Base-by-base conservation (phyloP, 2,797 vertebrate species). In the Phataginus tetradactyla region DNA sequence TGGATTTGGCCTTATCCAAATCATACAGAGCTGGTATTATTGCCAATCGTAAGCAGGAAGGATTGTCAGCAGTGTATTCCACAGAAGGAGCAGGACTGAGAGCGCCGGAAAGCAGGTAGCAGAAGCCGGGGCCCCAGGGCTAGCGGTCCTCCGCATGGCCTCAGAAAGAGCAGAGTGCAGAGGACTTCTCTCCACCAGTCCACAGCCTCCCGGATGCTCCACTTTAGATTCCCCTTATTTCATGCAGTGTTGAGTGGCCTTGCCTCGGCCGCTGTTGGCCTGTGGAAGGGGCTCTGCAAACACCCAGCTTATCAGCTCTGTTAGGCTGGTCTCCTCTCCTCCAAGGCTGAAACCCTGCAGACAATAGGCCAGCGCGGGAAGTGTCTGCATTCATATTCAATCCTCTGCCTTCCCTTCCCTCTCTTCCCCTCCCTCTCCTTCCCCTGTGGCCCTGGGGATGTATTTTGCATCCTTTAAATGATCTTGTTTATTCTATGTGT, bases 381-480 rank as follows among this genome's bases (percentile, higher is more conserved):
- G 66, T 90, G 80, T 23, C 97, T 97, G 78, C 78, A 68, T 97
- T 97, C 86, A 69, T 94, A 14, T 96, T 96, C 90, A 96, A 95
- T 95, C 15, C 97, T 98, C 88, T 92, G 83, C 94, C 94, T 98
- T 92, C 91, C 77, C 39, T 90, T 86, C 49, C 90, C 64, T 86
- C 74, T 64, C 74, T 79, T 86, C 78, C 96, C 90, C 61, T 42
- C 4, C 45, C 63, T 25, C 68, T 78, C 53, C 86, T 88, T 64
- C 85, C 97, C 55, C 83, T 96, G 93, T 98, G 78, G 3, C 98
- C 91, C 94, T 96, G 96, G 98, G 96, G 97, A 98, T 96, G 97
- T 87, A 98, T 98, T 97, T 98, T 97, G 95, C 98, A 98, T 98
- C 97, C 97, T 98, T 98, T 98, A 98, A 98, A 98, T 98, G 96